Evolutionary conservation across 2,113 vertebrate genomes (phyloP), one percentile per base, ranked within the genome.

Genomic region (Ceyx melanurus): DNA sequence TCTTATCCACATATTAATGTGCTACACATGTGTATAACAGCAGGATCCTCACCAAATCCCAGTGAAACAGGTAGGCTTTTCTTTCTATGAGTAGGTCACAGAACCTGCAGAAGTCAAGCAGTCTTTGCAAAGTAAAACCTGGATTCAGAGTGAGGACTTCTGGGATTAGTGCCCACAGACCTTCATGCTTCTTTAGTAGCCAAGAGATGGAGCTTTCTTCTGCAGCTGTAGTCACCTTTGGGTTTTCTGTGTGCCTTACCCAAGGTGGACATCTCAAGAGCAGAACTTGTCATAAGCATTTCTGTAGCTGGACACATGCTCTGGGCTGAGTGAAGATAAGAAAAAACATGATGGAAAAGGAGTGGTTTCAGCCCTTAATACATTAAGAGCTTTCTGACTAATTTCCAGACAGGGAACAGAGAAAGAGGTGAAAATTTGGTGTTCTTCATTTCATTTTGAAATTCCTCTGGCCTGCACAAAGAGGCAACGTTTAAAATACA

Each of bases 161-260:
- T 51, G 53, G 10, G 5, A 8, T 5, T 0, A 0, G 12, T n/a
- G 13, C 19, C 23, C 15, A n/a, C 46, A 21, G 20, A 26, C 6
- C 2, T 43, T 25, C 21, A 7, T 1, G 11, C 22, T 80, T 40
- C 76, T 73, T 50, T 14, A 37, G n/a, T 42, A 68, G 29, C 33
- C 26, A 29, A 5, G 68, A 29, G 13, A 2, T 8, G 43, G 37
- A 71, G 25, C 16, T 11, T 50, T 8, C 0, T 51, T 31, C 10
- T 40, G 23, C 4, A 6, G 46, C 35, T 70, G 42, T 1, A 51
- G 6, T 15, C 57, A 43, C 22, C 21, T 10, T 31, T 25, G 33
- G 64, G 17, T 37, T 40, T 74, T 43, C 60, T 29, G 1, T 1
- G 0, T 51, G 26, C 21, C 57, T 61, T 74, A 29, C 16, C 17